These are phyloP conservation scores for Rhopilema esculentum DNA, from an alignment of 30 jellyfish, hydroid and myxozoan genomes.

Conservation along the genomic window DNA sequence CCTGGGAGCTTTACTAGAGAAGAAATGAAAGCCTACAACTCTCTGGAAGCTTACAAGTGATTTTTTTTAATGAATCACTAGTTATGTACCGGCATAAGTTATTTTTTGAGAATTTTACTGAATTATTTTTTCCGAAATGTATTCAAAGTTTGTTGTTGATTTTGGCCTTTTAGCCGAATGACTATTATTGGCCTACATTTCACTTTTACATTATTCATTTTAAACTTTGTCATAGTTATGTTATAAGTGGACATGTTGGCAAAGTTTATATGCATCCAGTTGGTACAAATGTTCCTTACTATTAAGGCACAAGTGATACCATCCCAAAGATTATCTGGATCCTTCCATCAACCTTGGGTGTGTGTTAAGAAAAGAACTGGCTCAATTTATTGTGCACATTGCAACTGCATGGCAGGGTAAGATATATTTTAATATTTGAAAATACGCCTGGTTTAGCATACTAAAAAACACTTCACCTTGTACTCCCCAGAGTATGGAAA, in stretches of 20 bases:
- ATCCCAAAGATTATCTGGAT: conserved; percentile 15
- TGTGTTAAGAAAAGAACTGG: conserved; percentile 10
- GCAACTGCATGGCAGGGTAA: conserved; percentile 39
- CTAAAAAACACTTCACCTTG: background rate
- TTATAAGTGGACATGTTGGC: conserved; percentile 27
- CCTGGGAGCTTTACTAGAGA: too few species aligned
- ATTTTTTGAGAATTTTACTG: background rate
- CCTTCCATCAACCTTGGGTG: conserved; percentile 35
- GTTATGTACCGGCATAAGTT: background rate
- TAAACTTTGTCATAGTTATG: conserved; percentile 13
- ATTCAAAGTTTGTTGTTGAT: background rate
- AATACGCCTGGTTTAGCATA: background rate
- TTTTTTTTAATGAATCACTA: background rate
- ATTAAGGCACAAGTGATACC: conserved; percentile 21
- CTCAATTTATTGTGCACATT: conserved; percentile 18
- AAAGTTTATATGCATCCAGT: conserved; percentile 4
- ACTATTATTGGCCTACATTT: background rate
- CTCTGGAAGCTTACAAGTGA: conserved; percentile 44
- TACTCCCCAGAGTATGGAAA: too few species aligned
- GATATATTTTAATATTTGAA: conserved; percentile 3
- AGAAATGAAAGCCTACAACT: conserved; percentile 41
- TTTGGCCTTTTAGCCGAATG: background rate
- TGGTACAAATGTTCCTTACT: conserved; percentile 12
- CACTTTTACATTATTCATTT: background rate
- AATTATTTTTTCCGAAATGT: background rate